phyloP scores from a whole-genome alignment of 2,113 vertebrate species.

The Corvus cornix region DNA sequence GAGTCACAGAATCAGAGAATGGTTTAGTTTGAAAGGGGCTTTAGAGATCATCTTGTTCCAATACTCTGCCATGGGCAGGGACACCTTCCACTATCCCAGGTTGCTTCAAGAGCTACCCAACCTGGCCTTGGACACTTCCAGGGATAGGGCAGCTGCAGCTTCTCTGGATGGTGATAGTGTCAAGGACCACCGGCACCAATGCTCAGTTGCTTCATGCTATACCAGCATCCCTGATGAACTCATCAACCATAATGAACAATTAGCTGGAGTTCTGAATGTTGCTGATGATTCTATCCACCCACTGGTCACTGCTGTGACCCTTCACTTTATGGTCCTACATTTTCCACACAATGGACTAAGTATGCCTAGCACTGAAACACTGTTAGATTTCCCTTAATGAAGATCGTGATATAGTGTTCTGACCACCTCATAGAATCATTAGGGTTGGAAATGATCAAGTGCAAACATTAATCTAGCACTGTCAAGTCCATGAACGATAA shows the following conservation, averaged over 20 bases:
- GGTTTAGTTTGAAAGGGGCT: neutral
- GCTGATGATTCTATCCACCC: neutral
- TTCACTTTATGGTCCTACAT: neutral
- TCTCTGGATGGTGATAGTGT: neutral
- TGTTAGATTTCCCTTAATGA: neutral
- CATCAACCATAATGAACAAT: neutral
- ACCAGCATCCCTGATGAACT: neutral
- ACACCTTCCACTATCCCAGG: neutral
- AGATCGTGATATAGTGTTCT: neutral
- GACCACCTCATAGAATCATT: neutral
- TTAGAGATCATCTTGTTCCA: neutral
- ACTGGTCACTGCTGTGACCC: neutral
- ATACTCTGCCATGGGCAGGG: neutral
- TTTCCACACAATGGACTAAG: neutral
- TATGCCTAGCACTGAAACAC: neutral
- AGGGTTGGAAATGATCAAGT: neutral
- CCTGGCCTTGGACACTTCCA: neutral
- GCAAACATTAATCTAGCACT: neutral
- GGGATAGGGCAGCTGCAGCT: neutral
- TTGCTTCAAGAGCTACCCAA: accelerated
- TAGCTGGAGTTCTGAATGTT: neutral
- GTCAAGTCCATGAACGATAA: neutral
- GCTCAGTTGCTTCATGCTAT: neutral
- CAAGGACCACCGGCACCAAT: neutral
- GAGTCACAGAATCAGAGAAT: neutral